Evolutionary conservation across 2,888 invertebrate genomes (phyloP).

Genomic region (Biston betularia): DNA sequence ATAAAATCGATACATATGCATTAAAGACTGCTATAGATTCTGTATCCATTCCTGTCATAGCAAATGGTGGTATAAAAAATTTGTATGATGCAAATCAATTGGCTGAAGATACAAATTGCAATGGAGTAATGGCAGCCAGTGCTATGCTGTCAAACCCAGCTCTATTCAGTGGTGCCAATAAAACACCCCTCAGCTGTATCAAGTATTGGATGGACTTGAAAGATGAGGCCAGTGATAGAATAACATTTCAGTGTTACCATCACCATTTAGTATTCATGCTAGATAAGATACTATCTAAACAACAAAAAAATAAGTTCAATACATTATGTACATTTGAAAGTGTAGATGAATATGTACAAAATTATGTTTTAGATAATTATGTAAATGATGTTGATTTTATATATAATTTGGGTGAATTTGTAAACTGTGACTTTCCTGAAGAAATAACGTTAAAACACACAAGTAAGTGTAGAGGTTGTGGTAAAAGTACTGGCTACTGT

Average conservation of each 20-base stretch:
- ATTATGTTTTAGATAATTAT: constrained; percentile 79
- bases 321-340: constrained; percentile 88
- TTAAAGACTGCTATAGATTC: constrained; percentile 90
- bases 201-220: constrained; percentile 93
- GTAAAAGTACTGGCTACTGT: constrained; percentile 73
- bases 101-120: constrained; percentile 88
- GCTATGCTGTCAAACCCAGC: constrained; percentile 96
- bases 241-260: constrained; percentile 95
- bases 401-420: constrained; percentile 63
- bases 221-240: constrained; percentile 85
- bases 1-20: constrained; percentile 89
- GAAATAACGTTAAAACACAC: constrained; percentile 75
- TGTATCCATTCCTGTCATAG: constrained; percentile 93
- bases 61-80: constrained; percentile 95
- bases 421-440: constrained; percentile 71
- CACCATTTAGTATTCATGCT: constrained; percentile 99
- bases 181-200: constrained; percentile 92
- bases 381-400: constrained; percentile 50
- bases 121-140: constrained; percentile 97
- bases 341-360: constrained; percentile 89
- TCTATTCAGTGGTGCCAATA: constrained; percentile 90
- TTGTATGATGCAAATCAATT: constrained; percentile 90
- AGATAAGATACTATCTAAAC: constrained; percentile 91
- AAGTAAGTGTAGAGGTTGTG: constrained; percentile 74
- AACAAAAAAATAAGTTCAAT: constrained; percentile 92